These are phyloP conservation scores for Sebastes cheni DNA, from an alignment of 2,797 vertebrate genomes.

Conservation along the genomic window DNA sequence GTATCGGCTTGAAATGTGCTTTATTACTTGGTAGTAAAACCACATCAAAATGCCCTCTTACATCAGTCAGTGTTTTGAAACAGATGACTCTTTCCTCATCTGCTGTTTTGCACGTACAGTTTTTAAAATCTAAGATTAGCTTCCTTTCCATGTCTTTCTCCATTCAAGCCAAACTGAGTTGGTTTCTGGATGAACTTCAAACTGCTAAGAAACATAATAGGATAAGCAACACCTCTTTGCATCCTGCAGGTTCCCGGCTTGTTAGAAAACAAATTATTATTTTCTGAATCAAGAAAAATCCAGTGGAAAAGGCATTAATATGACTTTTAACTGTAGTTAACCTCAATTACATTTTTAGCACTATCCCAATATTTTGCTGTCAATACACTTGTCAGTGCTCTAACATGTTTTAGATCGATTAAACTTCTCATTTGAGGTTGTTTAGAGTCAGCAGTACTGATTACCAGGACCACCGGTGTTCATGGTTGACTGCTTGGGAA, in stretches of 20 bases:
- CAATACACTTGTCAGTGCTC: conserved; percentile 6
- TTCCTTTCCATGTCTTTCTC: background rate
- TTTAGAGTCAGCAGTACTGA: background rate
- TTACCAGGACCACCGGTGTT: conserved; percentile 31
- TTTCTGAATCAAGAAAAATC: background rate
- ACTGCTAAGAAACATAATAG: background rate
- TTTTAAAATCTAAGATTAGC: background rate
- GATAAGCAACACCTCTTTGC: background rate
- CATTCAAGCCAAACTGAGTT: background rate
- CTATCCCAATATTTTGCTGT: background rate
- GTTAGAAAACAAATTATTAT: background rate
- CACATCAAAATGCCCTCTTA: background rate
- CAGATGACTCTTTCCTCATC: background rate
- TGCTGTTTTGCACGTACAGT: background rate
- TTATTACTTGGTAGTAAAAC: background rate
- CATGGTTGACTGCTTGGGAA: background rate
- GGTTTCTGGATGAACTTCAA: background rate
- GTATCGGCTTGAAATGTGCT: background rate
- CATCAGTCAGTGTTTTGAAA: background rate
- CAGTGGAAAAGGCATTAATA: background rate
- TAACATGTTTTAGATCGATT: background rate
- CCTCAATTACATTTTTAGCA: background rate
- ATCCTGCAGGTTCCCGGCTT: background rate
- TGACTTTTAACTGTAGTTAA: background rate
- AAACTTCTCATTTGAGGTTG: background rate